Percentiles rank a stretch among this genome's conserved stretches.
phyloP scores from a whole-genome alignment of 1,140 invertebrate genomes.

The Acyrthosiphon pisum region DNA sequence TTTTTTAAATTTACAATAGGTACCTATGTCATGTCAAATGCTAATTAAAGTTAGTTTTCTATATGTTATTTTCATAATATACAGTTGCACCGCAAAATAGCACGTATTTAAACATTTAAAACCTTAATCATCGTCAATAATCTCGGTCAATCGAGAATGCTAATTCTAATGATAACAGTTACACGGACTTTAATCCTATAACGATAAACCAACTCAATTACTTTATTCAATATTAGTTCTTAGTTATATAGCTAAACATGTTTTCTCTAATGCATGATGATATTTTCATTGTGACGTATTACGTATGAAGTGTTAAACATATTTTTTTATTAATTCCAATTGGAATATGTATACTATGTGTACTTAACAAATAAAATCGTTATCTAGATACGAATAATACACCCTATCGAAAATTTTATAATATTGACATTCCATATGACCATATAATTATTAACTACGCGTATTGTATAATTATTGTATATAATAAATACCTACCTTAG shows the following conservation, averaged over 20 bases:
- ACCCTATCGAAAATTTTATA: not conserved
- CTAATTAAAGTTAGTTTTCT: not conserved
- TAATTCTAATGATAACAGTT: not conserved
- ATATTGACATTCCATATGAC: not conserved
- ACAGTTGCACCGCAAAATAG: not conserved
- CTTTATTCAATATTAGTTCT: not conserved
- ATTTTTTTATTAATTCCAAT: not conserved
- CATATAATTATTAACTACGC: not conserved
- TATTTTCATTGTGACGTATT: not conserved
- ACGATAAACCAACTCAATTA: not conserved
- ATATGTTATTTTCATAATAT: not conserved
- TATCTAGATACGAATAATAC: not conserved
- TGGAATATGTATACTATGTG: not conserved
- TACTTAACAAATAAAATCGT: not conserved
- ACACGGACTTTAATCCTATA: not conserved
- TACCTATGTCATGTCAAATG: not conserved
- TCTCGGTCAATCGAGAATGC: not conserved
- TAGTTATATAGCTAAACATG: not conserved
- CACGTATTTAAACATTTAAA: not conserved
- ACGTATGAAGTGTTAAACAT: not conserved
- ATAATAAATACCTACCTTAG: not conserved
- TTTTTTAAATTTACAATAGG: not conserved
- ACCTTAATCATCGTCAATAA: not conserved
- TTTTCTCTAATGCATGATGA: not conserved
- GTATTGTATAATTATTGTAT: not conserved